Evolutionary conservation across 2,113 vertebrate genomes (phyloP).

Genomic region (Nasalis larvatus): DNA sequence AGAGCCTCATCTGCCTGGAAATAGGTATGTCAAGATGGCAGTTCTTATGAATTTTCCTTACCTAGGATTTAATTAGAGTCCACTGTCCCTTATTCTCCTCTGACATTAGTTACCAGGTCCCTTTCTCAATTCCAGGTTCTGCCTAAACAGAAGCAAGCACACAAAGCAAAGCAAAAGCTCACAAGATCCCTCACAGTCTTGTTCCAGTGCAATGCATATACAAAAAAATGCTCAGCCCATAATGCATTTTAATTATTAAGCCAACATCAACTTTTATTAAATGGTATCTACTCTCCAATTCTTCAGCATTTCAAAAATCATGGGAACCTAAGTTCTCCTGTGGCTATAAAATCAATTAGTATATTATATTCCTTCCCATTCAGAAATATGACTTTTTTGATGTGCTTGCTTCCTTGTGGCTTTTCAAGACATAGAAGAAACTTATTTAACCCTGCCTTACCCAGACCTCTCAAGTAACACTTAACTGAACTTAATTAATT

Average conservation of each 20-base stretch:
- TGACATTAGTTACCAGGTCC: neutral
- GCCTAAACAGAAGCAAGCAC: neutral
- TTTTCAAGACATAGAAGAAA: neutral
- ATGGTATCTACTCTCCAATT: neutral
- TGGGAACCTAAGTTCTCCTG: neutral
- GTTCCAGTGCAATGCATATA: neutral
- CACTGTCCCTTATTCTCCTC: neutral
- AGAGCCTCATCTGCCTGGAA: rapidly evolving
- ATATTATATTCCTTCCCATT: neutral
- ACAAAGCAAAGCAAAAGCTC: neutral
- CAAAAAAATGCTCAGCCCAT: neutral
- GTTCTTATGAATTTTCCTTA: neutral
- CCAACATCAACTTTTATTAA: neutral
- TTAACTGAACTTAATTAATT: neutral
- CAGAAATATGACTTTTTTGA: neutral
- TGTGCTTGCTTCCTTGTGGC: neutral
- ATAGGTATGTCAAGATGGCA: neutral
- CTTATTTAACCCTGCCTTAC: neutral
- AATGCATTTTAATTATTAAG: neutral
- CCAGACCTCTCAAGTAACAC: neutral
- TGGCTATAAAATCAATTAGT: neutral
- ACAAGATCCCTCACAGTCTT: neutral
- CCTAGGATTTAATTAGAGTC: neutral
- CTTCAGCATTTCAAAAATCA: neutral
- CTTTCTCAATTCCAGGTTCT: neutral